These are phyloP conservation scores for Pocillopora verrucosa DNA, from an alignment of 64 coral and sea anemone species.

Conservation along the genomic window DNA sequence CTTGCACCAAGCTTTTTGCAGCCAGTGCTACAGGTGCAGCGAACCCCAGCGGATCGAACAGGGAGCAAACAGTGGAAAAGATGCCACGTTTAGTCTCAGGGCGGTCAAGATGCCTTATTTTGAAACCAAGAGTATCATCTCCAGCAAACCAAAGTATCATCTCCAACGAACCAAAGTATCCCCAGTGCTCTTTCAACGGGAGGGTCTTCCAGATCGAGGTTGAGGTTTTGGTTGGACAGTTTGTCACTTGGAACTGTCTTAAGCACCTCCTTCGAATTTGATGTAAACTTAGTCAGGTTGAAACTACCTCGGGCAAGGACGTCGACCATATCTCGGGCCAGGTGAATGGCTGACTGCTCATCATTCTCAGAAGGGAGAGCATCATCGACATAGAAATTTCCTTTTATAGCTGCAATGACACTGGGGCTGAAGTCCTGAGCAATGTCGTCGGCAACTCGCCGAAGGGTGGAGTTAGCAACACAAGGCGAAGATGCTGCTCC, in stretches of 20 bases:
- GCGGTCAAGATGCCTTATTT: neutral
- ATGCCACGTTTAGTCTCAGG: constrained; percentile 36
- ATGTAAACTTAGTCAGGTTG: constrained; percentile 50
- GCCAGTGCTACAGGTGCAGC: neutral
- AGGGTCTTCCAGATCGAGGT: constrained; percentile 41
- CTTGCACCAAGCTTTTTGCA: constrained; percentile 15
- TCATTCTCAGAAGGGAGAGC: neutral
- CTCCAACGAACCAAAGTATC: constrained; percentile 19
- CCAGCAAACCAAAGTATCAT: no score
- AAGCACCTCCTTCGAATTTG: constrained; percentile 30
- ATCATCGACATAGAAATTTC: constrained; percentile 69
- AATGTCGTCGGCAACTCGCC: constrained; percentile 52
- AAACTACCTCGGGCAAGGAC: constrained; percentile 42
- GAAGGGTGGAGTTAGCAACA: constrained; percentile 45
- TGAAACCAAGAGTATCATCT: neutral
- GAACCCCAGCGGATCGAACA: constrained; percentile 22
- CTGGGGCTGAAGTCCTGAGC: constrained; percentile 33
- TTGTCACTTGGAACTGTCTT: constrained; percentile 9
- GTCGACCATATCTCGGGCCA: constrained; percentile 1
- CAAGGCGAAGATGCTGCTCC: constrained; percentile 20
- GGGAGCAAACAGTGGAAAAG: constrained; percentile 32
- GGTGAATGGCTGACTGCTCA: neutral
- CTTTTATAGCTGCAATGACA: constrained; percentile 20
- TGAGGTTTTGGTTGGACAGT: neutral
- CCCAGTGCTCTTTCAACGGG: constrained; percentile 44